Evolutionary conservation across 2,888 invertebrate genomes (phyloP), one percentile per base, ranked within the genome.

Genomic region (Peribatodes rhomboidaria): DNA sequence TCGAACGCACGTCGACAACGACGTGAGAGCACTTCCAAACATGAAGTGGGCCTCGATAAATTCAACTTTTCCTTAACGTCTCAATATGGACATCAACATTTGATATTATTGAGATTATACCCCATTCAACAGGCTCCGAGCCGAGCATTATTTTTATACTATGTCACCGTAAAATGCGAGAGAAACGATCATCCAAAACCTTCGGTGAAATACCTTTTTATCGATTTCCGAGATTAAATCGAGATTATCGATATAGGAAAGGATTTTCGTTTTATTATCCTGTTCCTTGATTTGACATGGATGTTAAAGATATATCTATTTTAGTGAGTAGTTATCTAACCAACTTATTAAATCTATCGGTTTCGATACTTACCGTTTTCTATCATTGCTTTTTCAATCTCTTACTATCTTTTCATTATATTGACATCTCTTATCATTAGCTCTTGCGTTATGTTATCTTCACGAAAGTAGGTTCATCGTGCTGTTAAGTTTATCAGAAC

Each of bases 1-100:
- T 54, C 39, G 13, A 41, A 55, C 33, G 37, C 16, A 10, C 44
- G 16, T 60, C 53, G 55, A 44, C 31, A n/a, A 27, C 27, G 22
- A 22, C 31, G 55, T 44, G 37, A 57, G 41, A 50, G 16, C 41
- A 35, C 14, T 64, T 65, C 44, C 42, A 16, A 65, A 56, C 22
- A 14, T 60, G 22, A 41, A 37, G 52, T 61, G 57, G 57, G 63
- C 22, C 47, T 33, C 22, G 14, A 27, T 61, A 76, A 53, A 47
- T 74, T 75, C 76, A 74, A 76, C 77, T 81, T 83, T 81, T 82
- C 78, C 74, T 79, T 78, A 80, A 81, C 69, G 74, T 78, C 83
- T 84, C 77, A 80, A 85, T 85, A 82, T 75, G 77, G 77, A 62
- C 50, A 70, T 68, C 73, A 76, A 71, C 72, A 71, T 76, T 74